Percentiles rank a stretch among this genome's conserved stretches.
These are phyloP conservation scores for Tetragnatha montana DNA, from an alignment of 2,888 invertebrate genomes.

Conservation along the genomic window DNA sequence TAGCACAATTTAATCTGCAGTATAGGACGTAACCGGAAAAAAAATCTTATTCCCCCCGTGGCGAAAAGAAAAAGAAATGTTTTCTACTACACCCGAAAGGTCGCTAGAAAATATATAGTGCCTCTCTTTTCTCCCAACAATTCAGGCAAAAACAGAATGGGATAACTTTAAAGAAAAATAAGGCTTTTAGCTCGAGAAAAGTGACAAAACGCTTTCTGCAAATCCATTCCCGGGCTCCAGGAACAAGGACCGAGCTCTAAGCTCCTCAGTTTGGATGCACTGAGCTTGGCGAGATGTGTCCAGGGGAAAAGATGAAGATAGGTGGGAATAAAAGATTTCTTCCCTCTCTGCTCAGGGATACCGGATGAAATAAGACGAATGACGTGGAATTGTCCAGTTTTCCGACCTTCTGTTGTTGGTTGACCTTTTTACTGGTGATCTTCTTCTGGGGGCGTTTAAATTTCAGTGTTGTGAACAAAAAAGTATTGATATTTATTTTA, in stretches of 20 bases:
- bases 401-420: neutral
- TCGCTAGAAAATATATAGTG: neutral
- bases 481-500: too few relatives aligned
- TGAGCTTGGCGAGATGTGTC: neutral
- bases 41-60: neutral
- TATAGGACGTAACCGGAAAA: too few relatives aligned
- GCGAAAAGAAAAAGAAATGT: neutral
- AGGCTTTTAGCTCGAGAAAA: conserved; percentile 23
- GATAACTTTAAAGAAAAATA: conserved; percentile 3
- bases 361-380: conserved; percentile 2
- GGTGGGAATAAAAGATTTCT: conserved; percentile 37
- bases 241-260: conserved; percentile 33
- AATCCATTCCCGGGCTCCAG: conserved; percentile 11
- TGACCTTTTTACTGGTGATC: too few relatives aligned
- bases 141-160: neutral
- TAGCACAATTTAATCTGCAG: too few relatives aligned
- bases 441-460: too few relatives aligned
- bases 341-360: neutral
- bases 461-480: too few relatives aligned
- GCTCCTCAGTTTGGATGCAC: conserved; percentile 22
- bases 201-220: conserved; percentile 24
- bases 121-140: neutral
- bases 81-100: neutral
- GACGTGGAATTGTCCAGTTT: neutral
- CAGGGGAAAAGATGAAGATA: conserved; percentile 22